A percentile compares a stretch with the other conserved stretches of the same genome.
Conservation (phyloP, 2,888 invertebrate genomes). For the Tetanocera ferruginea region DNA sequence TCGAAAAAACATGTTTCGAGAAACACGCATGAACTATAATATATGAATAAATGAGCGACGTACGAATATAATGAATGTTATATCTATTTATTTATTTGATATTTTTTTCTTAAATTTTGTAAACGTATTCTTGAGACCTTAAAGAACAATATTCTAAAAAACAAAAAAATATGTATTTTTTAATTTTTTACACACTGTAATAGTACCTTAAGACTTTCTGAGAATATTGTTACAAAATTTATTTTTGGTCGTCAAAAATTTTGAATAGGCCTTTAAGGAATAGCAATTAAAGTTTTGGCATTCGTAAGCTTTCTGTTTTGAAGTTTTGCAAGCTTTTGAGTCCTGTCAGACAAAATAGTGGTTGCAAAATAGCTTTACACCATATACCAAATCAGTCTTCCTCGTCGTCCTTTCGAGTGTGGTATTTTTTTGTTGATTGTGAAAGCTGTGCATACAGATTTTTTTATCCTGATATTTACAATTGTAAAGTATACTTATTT, state of each 20-base stretch:
- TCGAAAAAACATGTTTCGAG: no score
- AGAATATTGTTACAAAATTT: not conserved
- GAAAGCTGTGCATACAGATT: not conserved
- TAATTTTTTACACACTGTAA: no score
- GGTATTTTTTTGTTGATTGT: conserved; percentile 54
- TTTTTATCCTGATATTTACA: not conserved
- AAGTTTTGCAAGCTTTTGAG: not conserved
- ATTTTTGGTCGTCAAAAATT: not conserved
- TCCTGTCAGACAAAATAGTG: not conserved
- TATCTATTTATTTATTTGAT: no score
- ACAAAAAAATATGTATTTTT: no score
- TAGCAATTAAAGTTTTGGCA: not conserved
- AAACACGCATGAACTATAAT: no score
- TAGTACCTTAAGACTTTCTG: not conserved
- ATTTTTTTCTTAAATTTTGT: no score
- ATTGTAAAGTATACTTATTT: no score
- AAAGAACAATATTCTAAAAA: no score
- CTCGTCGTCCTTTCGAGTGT: conserved; percentile 63
- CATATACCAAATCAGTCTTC: conserved; percentile 56
- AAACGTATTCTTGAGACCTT: no score
- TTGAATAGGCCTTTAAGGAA: not conserved
- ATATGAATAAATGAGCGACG: no score
- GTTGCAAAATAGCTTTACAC: conserved; percentile 8
- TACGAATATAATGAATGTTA: no score
- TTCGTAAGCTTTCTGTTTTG: not conserved